phyloP scores from a whole-genome alignment of 1,140 invertebrate genomes.

The Drosophila nasuta region DNA sequence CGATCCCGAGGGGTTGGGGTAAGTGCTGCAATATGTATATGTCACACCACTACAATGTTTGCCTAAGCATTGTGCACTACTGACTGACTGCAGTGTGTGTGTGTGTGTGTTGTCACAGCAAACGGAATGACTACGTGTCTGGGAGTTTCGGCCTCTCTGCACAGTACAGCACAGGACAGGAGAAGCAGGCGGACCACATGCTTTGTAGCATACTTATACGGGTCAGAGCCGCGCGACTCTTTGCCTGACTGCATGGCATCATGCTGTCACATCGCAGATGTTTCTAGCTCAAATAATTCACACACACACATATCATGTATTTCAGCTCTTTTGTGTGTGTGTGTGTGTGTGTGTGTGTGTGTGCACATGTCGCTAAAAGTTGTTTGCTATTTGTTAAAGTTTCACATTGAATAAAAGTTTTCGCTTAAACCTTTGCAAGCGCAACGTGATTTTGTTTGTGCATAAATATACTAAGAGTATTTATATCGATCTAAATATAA shows the following conservation, averaged over 20 bases:
- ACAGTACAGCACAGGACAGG: slow-evolving; percentile 1
- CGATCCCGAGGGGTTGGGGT: slow-evolving; percentile 14
- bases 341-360: slow-evolving; percentile 29
- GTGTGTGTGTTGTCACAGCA: slow-evolving; percentile 28
- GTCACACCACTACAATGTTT: slow-evolving; percentile 78
- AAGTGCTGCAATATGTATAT: slow-evolving; percentile 71
- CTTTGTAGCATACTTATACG: slow-evolving; percentile 74
- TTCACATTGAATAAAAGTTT: slow-evolving; percentile 40
- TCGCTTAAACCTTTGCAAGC: slow-evolving; percentile 39
- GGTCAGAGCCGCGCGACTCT: slow-evolving; percentile 52
- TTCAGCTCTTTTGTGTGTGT: slow-evolving; percentile 29
- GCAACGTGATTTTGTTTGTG: slow-evolving; percentile 1
- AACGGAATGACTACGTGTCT: slow-evolving; percentile 44
- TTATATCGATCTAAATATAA: neutral
- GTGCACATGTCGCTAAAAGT: slow-evolving; percentile 48
- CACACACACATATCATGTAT: slow-evolving; percentile 12
- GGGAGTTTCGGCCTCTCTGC: slow-evolving; percentile 29
- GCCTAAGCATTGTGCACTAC: slow-evolving; percentile 54
- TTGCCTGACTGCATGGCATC: slow-evolving; percentile 58
- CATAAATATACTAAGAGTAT: neutral
- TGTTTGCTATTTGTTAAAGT: slow-evolving; percentile 63
- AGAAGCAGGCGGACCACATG: slow-evolving; percentile 15
- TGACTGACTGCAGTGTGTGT: slow-evolving; percentile 28
- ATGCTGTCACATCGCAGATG: slow-evolving; percentile 74
- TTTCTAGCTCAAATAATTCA: slow-evolving; percentile 76